Conservation (phyloP, 1,140 invertebrate species). For the Drosophila willistoni region DNA sequence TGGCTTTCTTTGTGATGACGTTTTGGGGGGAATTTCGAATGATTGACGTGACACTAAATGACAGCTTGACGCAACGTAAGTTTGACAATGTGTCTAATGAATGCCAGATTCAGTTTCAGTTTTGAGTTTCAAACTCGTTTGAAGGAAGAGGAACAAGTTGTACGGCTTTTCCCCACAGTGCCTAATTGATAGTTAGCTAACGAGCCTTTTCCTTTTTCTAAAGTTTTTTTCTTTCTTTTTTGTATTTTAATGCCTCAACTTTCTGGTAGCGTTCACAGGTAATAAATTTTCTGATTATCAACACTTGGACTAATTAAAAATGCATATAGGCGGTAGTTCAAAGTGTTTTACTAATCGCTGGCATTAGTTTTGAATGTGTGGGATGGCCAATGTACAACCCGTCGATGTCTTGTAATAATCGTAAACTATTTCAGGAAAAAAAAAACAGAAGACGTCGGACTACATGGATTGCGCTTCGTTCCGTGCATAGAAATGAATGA, state of each 20-base stretch:
- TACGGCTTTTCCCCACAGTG: slow-evolving; percentile 10
- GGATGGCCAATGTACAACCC: slow-evolving; percentile 11
- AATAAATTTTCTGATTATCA: slow-evolving; percentile 78
- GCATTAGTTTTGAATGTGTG: slow-evolving; percentile 40
- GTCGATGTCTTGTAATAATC: slow-evolving; percentile 68
- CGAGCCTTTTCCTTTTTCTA: slow-evolving; percentile 23
- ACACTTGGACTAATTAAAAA: slow-evolving; percentile 77
- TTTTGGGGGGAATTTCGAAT: slow-evolving; percentile 42
- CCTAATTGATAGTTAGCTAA: slow-evolving; percentile 51
- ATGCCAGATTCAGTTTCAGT: slow-evolving; percentile 29
- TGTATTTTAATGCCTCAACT: background rate
- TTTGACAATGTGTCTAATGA: slow-evolving; percentile 48
- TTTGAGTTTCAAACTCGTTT: slow-evolving; percentile 27
- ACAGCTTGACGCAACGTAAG: slow-evolving; percentile 50
- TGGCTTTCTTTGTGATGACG: slow-evolving; percentile 32
- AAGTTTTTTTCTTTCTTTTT: background rate
- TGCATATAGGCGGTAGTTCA: slow-evolving; percentile 69
- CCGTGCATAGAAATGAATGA: slow-evolving; percentile 70
- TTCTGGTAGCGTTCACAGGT: slow-evolving; percentile 68
- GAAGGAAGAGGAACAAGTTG: slow-evolving; percentile 40
- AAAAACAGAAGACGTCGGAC: slow-evolving; percentile 33
- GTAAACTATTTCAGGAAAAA: slow-evolving; percentile 64
- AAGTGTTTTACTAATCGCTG: slow-evolving; percentile 69
- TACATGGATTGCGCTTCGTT: slow-evolving; percentile 4
- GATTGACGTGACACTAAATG: slow-evolving; percentile 77